phyloP scores from a whole-genome alignment of 2,797 vertebrate genomes.

The Liparis tanakae region DNA sequence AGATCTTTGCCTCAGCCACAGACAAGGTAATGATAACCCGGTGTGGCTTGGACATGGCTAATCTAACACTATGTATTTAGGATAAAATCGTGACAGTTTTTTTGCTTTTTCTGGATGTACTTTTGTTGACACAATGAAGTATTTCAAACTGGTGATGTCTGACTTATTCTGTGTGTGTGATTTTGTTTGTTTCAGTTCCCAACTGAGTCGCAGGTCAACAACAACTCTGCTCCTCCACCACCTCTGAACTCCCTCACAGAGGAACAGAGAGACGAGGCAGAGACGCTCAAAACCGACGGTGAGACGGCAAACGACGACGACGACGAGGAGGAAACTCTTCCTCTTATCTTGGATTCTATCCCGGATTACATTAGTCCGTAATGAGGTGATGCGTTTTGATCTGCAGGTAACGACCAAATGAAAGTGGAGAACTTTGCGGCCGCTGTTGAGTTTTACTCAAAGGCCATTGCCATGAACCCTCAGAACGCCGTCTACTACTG shows the following conservation, averaged over 20 bases:
- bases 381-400: neutral
- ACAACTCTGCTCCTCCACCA: conserved; percentile 64
- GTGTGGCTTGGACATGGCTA: neutral
- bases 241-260: conserved; percentile 74
- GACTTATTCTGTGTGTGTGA: conserved; percentile 15
- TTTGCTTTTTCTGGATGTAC: neutral
- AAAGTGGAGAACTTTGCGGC: conserved; percentile 93
- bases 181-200: conserved; percentile 57
- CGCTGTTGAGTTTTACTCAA: conserved; percentile 92
- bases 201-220: conserved; percentile 74
- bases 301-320: conserved; percentile 1
- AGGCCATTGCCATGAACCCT: conserved; percentile 92
- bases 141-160: neutral
- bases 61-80: neutral
- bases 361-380: too few relatives aligned
- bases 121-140: neutral
- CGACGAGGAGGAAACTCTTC: neutral
- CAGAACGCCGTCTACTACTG: conserved; percentile 96
- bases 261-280: conserved; percentile 89
- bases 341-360: neutral
- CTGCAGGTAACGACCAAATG: conserved; percentile 95
- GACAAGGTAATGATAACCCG: conserved; percentile 76
- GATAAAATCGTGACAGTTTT: neutral
- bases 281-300: conserved; percentile 94
- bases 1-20: conserved; percentile 87